Percentiles rank a stretch among this genome's conserved stretches.
Conservation (phyloP, 1,140 invertebrate genomes). For the Bursaphelenchus mucronatus region DNA sequence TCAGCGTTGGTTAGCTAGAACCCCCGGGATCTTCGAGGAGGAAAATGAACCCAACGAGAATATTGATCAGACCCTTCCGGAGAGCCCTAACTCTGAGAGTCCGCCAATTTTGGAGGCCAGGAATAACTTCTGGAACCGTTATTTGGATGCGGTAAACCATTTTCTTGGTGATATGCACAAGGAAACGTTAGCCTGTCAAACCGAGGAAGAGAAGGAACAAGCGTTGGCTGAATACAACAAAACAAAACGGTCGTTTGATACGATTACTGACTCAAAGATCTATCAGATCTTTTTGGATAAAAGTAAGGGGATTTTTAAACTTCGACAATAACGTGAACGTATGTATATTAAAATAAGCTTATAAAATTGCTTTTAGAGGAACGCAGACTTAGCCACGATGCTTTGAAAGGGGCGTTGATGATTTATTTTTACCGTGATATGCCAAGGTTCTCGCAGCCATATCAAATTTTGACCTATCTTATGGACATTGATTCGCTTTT, state of each 20-base stretch:
- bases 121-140: slow-evolving; percentile 37
- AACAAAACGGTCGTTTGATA: slow-evolving; percentile 33
- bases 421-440: slow-evolving; percentile 93
- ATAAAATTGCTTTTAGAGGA: slow-evolving; percentile 67
- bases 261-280: slow-evolving; percentile 34
- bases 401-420: slow-evolving; percentile 90
- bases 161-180: slow-evolving; percentile 46
- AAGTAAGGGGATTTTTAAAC: slow-evolving; percentile 47
- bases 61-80: not conserved
- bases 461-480: slow-evolving; percentile 82
- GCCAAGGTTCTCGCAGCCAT: slow-evolving; percentile 89
- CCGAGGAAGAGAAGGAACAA: slow-evolving; percentile 15
- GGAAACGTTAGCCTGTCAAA: slow-evolving; percentile 4
- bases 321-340: slow-evolving; percentile 2
- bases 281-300: slow-evolving; percentile 46
- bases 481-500: slow-evolving; percentile 97
- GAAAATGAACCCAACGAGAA: slow-evolving; percentile 62
- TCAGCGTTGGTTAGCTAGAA: slow-evolving; percentile 79
- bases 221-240: slow-evolving; percentile 30
- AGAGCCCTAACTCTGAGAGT: slow-evolving; percentile 5
- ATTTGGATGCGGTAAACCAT: slow-evolving; percentile 39
- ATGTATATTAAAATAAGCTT: slow-evolving; percentile 12
- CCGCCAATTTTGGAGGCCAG: slow-evolving; percentile 9
- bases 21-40: slow-evolving; percentile 75
- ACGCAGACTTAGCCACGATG: slow-evolving; percentile 79